Conservation (phyloP, 64 coral and sea anemone species). For the Montipora sp. region DNA sequence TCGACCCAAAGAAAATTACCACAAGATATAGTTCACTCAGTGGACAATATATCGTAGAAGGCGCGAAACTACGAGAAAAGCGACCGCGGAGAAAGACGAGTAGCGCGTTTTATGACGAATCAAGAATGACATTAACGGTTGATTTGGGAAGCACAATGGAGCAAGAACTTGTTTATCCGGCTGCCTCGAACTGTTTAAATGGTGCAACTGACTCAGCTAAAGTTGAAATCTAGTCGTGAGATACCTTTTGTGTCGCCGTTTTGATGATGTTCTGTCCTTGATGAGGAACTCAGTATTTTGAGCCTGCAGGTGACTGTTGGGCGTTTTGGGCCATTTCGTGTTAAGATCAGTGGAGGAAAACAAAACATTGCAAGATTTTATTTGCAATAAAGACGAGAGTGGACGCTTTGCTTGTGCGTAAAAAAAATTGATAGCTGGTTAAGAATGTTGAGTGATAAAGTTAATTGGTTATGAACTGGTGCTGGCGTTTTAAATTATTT, state of each 20-base stretch:
- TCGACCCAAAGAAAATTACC: conserved; percentile 42
- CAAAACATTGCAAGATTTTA: no score
- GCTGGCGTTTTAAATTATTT: no score
- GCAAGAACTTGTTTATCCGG: not conserved
- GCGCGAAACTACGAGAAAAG: conserved; percentile 31
- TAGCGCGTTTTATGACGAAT: conserved; percentile 45
- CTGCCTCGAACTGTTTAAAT: not conserved
- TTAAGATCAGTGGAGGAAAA: not conserved
- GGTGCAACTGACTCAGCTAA: not conserved
- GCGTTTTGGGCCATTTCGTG: not conserved
- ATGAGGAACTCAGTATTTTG: not conserved
- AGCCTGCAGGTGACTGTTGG: not conserved
- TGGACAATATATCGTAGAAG: conserved; percentile 54
- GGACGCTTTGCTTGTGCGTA: no score
- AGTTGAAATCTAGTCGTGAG: not conserved
- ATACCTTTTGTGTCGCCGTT: not conserved
- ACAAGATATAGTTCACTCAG: conserved; percentile 14
- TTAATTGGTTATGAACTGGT: no score
- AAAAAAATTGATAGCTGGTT: no score
- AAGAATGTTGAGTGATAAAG: no score
- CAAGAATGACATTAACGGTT: conserved; percentile 35
- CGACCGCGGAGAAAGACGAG: not conserved
- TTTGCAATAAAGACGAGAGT: no score
- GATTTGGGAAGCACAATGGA: conserved; percentile 40
- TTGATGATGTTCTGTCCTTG: not conserved